phyloP scores from a whole-genome alignment of 2,113 vertebrate species.

The Austrofundulus limnaeus region DNA sequence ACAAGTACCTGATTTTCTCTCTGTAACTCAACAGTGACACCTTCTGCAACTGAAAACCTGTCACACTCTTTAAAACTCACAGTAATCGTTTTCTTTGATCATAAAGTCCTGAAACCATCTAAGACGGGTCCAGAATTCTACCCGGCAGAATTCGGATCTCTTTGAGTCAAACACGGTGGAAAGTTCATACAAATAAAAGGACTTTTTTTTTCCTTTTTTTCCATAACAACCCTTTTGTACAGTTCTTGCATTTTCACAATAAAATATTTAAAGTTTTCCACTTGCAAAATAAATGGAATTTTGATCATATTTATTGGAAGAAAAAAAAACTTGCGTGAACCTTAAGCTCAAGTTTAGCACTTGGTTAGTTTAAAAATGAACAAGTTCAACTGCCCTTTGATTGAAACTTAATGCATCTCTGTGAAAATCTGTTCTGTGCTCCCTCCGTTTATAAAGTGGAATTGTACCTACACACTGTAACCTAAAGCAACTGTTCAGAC shows the following conservation, averaged over 20 bases:
- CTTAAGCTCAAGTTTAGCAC: constrained; percentile 55
- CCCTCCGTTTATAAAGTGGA: constrained; percentile 18
- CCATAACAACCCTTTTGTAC: constrained; percentile 82
- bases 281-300: constrained; percentile 50
- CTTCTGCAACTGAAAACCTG: constrained; percentile 77
- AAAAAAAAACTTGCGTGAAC: constrained; percentile 29
- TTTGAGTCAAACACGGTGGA: constrained; percentile 69
- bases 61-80: constrained; percentile 75
- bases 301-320: constrained; percentile 57
- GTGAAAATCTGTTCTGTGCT: constrained; percentile 31
- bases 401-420: constrained; percentile 26
- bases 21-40: constrained; percentile 72
- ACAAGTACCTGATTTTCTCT: constrained; percentile 82
- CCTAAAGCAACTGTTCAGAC: no score
- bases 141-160: constrained; percentile 82
- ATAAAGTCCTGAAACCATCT: constrained; percentile 73
- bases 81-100: constrained; percentile 77
- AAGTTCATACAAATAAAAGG: constrained; percentile 77
- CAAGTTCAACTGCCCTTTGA: constrained; percentile 41
- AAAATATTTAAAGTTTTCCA: constrained; percentile 59
- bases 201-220: constrained; percentile 75
- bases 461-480: no score
- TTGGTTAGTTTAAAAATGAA: constrained; percentile 42
- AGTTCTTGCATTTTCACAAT: constrained; percentile 71
- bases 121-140: constrained; percentile 76